Evolutionary conservation across 2,888 invertebrate species (phyloP), one percentile per base, ranked within the genome.

Genomic region (Pristionchus entomophagus): DNA sequence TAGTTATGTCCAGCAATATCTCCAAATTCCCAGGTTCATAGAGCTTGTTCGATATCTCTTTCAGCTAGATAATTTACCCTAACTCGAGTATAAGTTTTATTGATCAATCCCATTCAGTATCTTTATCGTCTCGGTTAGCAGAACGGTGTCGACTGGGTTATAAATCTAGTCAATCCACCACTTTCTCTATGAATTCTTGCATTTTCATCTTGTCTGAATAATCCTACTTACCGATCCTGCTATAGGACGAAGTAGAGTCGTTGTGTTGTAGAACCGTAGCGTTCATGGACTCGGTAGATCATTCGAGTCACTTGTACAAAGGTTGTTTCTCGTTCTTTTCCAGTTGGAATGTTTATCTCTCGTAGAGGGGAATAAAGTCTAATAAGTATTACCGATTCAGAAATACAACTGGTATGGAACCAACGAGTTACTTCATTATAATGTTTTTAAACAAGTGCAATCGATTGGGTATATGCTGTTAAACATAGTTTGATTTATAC

Each of bases 321-420:
- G 38, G 38, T 69, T 69, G 69, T 69, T 62, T 69, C 69, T 69
- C 69, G 69, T 41, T 69, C 69, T 19, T n/a, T 69, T 62, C 62
- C 32, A 29, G 62, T 62, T 29, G 17, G 10, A n/a, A 59, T 69
- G 69, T 69, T 69, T 69, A 14, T 69, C 69, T 38, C 32, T 65
- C 29, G 22, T 38, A n/a, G 35, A 35, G 32, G 38, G 38, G 69
- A 69, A 69, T 69, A 69, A 69, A 69, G 41, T 69, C n/a, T 69
- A 69, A 69, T 38, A n/a, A 19, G n/a, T 17, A 10, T 38, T 69
- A 19, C 22, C 12, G 6, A n/a, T 69, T 69, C 19, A 38, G 1
- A 41, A 22, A 8, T 22, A 38, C 10, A 69, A 32, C 69, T 69
- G 69, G 69, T 69, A n/a, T n/a, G n/a, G 5, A 69, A 19, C 69